phyloP scores from a whole-genome alignment of 2,113 vertebrate species.

The Protobothrops mucrosquamatus region DNA sequence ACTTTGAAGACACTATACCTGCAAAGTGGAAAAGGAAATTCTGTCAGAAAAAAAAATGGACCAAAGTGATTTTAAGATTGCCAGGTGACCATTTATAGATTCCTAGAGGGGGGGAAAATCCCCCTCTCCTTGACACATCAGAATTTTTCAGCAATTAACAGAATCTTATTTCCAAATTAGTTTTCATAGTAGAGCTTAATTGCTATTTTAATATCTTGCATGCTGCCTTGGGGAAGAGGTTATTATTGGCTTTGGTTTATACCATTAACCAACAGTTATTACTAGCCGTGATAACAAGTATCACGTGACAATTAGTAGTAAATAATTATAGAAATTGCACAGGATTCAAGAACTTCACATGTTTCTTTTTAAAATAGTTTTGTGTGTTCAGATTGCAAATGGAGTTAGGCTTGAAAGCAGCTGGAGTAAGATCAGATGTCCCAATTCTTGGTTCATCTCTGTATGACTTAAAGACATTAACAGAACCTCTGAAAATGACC shows the following conservation, averaged over 20 bases:
- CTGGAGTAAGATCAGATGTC: background rate
- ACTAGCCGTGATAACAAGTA: background rate
- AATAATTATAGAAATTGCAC: background rate
- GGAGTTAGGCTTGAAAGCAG: no score
- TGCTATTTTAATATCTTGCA: background rate
- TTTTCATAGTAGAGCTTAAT: background rate
- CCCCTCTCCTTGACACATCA: background rate
- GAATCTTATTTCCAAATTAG: background rate
- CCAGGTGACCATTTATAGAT: background rate
- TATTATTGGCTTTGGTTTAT: background rate
- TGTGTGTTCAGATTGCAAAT: background rate
- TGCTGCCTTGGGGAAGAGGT: background rate
- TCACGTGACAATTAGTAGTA: background rate
- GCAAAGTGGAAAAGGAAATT: background rate
- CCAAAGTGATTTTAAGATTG: background rate
- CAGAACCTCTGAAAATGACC: background rate
- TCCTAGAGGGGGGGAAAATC: background rate
- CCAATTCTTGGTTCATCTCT: background rate
- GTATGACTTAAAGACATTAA: background rate
- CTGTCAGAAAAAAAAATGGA: background rate
- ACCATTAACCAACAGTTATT: background rate
- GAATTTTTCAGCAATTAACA: background rate
- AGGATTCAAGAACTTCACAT: background rate
- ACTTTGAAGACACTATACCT: background rate
- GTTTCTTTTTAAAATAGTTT: background rate